phyloP scores from a whole-genome alignment of 2,888 invertebrate genomes.

The Orchestes rusci region DNA sequence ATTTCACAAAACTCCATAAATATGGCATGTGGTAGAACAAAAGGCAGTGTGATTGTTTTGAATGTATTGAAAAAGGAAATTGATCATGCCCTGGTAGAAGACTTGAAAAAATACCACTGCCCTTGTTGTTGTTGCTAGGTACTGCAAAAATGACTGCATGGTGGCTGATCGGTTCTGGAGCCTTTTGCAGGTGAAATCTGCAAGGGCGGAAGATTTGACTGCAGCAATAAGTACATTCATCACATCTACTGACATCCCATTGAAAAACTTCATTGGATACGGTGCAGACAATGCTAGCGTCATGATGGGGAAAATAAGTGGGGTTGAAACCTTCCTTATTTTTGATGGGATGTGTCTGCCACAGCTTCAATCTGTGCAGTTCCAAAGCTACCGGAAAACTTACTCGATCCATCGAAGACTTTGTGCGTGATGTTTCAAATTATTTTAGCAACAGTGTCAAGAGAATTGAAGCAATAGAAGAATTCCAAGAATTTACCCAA shows the following conservation, averaged over 20 bases:
- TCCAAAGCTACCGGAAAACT: slow-evolving; percentile 27
- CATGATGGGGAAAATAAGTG: slow-evolving; percentile 28
- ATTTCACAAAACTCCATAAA: slow-evolving; percentile 7
- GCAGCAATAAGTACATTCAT: slow-evolving; percentile 3
- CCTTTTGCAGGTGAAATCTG: slow-evolving; percentile 4
- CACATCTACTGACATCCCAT: neutral
- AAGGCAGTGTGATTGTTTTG: slow-evolving; percentile 10
- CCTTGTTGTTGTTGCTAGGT: slow-evolving; percentile 5
- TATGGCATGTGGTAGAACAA: slow-evolving; percentile 12
- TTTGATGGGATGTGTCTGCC: slow-evolving; percentile 29
- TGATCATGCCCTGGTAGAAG: too few relatives aligned
- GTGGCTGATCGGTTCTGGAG: slow-evolving; percentile 6
- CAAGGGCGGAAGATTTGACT: slow-evolving; percentile 1
- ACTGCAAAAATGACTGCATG: slow-evolving; percentile 3
- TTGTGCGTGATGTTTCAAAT: slow-evolving; percentile 24
- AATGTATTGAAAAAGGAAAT: too few relatives aligned
- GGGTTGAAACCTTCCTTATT: slow-evolving; percentile 26
- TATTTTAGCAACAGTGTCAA: slow-evolving; percentile 30
- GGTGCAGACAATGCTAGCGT: slow-evolving; percentile 30
- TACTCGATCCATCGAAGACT: slow-evolving; percentile 20
- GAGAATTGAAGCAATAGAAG: slow-evolving; percentile 25
- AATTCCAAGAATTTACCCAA: slow-evolving; percentile 23
- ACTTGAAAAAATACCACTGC: slow-evolving; percentile 4
- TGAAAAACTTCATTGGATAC: slow-evolving; percentile 28
- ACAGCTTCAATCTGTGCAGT: slow-evolving; percentile 27